Percentiles rank a stretch among this genome's conserved stretches.
Evolutionary conservation across 2,888 invertebrate genomes (phyloP).

Genomic region (Zelleria hepariella): DNA sequence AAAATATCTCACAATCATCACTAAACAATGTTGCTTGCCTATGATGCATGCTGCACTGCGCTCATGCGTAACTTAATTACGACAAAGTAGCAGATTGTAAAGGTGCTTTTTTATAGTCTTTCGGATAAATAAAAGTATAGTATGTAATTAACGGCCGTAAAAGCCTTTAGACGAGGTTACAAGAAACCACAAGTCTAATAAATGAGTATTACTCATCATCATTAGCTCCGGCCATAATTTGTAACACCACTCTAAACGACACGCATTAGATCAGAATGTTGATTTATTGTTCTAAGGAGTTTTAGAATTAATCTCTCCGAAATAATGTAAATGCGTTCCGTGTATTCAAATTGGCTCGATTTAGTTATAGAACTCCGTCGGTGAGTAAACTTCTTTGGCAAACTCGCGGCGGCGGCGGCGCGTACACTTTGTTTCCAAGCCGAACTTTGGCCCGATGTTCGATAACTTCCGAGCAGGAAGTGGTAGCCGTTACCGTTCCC

Average conservation of each 20-base stretch:
- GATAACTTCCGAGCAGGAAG: background rate
- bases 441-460: background rate
- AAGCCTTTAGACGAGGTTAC: background rate
- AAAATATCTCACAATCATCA: no score
- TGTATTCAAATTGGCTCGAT: background rate
- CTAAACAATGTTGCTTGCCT: no score
- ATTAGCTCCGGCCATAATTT: background rate
- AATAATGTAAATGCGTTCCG: background rate
- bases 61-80: no score
- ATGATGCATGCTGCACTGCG: no score
- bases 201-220: background rate
- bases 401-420: background rate
- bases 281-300: background rate
- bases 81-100: no score
- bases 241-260: background rate
- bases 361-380: background rate
- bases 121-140: background rate
- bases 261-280: background rate
- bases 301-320: background rate
- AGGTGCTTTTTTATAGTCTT: background rate
- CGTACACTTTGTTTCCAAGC: background rate
- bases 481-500: background rate
- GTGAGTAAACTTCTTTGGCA: background rate
- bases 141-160: background rate
- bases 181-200: background rate